Percentiles rank a stretch among this genome's conserved stretches.
Evolutionary conservation across 2,888 invertebrate species (phyloP).

Genomic region (Trichogramma evanescens): DNA sequence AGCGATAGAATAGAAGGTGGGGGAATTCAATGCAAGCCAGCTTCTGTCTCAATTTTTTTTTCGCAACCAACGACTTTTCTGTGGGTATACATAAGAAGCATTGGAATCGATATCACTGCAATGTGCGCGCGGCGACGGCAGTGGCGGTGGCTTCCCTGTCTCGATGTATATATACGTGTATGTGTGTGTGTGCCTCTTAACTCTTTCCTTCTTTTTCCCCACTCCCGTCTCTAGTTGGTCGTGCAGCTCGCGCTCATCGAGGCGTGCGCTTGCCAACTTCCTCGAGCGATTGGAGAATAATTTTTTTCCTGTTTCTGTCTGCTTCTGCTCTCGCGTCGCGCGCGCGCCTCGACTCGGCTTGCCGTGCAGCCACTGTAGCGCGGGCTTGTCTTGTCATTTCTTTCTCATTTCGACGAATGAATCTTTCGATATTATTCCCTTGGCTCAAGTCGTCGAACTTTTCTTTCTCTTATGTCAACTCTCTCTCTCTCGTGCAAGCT

Average conservation of each 20-base stretch:
- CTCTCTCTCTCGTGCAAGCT: slow-evolving; percentile 20
- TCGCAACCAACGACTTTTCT: slow-evolving; percentile 17
- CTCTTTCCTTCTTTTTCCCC: slow-evolving; percentile 35
- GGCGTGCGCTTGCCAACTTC: slow-evolving; percentile 36
- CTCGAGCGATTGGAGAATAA: slow-evolving; percentile 23
- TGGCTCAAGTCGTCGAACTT: slow-evolving; percentile 9
- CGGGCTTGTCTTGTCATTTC: neutral
- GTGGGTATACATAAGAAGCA: slow-evolving; percentile 40
- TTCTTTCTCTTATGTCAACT: neutral
- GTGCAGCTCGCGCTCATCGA: slow-evolving; percentile 30
- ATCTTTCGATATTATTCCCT: slow-evolving; percentile 18
- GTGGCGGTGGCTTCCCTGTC: slow-evolving; percentile 26
- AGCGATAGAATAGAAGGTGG: no score
- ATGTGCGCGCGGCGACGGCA: slow-evolving; percentile 35
- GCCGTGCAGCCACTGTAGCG: neutral
- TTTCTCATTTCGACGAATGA: slow-evolving; percentile 6
- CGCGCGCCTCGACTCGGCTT: neutral
- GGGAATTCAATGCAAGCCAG: no score
- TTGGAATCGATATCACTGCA: slow-evolving; percentile 49
- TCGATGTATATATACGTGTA: slow-evolving; percentile 12
- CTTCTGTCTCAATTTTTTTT: no score
- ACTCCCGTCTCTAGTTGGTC: neutral
- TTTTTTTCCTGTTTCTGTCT: slow-evolving; percentile 21
- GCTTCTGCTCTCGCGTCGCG: slow-evolving; percentile 21
- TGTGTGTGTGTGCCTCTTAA: slow-evolving; percentile 32